These are phyloP conservation scores for Porphyrio hochstetteri DNA, from an alignment of 2,113 vertebrate genomes.

Conservation along the genomic window DNA sequence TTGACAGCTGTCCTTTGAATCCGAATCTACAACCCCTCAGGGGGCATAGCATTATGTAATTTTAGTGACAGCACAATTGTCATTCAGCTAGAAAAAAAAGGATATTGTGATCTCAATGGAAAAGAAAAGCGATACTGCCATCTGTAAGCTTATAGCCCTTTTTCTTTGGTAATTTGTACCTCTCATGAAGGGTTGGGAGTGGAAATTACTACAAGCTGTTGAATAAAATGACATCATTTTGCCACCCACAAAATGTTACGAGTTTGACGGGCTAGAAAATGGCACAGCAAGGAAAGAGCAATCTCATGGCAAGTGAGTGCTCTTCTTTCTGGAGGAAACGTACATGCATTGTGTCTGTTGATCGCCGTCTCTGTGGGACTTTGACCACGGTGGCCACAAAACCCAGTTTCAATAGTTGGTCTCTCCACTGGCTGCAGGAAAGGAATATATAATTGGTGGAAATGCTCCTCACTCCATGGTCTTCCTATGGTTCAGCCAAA, in stretches of 20 bases:
- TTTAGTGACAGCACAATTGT: slow-evolving; percentile 74
- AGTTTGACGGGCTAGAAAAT: slow-evolving; percentile 48
- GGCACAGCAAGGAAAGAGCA: slow-evolving; percentile 23
- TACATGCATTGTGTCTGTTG: not conserved
- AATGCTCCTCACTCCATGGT: not conserved
- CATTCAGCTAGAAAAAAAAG: slow-evolving; percentile 54
- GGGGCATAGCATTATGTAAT: slow-evolving; percentile 67
- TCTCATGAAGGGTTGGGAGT: slow-evolving; percentile 54
- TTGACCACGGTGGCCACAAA: not conserved
- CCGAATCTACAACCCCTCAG: slow-evolving; percentile 32
- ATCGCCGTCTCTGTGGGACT: not conserved
- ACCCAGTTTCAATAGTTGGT: not conserved
- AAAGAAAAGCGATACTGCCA: slow-evolving; percentile 61
- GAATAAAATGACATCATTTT: slow-evolving; percentile 71
- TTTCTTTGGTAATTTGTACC: slow-evolving; percentile 60
- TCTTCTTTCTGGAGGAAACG: not conserved
- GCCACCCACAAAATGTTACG: slow-evolving; percentile 66
- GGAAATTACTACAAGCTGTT: slow-evolving; percentile 75
- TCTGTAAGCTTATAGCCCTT: slow-evolving; percentile 49
- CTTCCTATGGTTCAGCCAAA: not conserved
- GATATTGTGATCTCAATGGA: slow-evolving; percentile 69
- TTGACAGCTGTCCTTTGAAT: slow-evolving; percentile 72
- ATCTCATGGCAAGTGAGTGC: not conserved
- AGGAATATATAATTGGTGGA: not conserved
- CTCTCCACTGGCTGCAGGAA: not conserved